Evolutionary conservation across 2,888 invertebrate genomes (phyloP), one percentile per base, ranked within the genome.

Genomic region (Acanthacorydalis orientalis): DNA sequence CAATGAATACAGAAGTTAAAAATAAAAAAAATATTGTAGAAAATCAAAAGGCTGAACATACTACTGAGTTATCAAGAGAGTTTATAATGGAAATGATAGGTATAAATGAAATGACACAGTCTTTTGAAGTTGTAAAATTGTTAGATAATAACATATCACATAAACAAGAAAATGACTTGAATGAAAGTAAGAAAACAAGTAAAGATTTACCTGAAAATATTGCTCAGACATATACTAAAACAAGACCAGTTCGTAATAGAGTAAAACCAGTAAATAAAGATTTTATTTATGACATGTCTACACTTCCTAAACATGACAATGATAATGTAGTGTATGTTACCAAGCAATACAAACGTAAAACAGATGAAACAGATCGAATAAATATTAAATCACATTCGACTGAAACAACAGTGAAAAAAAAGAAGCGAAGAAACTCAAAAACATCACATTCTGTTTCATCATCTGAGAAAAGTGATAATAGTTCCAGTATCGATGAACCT

Each of bases 231-330:
- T 23, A 23, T 23, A 23, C 6, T 23, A 23, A 37, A n/a, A 37
- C 37, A 37, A 57, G 73, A 52, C 80, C 81, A 2, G 72, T 77
- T 11, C 70, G 82, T 37, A 79, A 78, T 60, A 75, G 77, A 52
- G 69, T 76, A 1, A 80, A 77, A 60, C 73, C 73, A 8, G 72
- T 76, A 52, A 73, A 77, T 57, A 78, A 77, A 57, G 82, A 83
- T 64, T 83, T 82, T 59, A 76, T 82, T 54, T 83, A 82, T 57
- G 82, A 82, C 64, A 64, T 80, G 52, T 75, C 77, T 33, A 60
- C 60, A 37, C 57, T 60, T 23, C 46, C 55, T 43, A 57, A 57
- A 48, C 31, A 47, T 12, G 47, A 42, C 35, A 45, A 10, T 11
- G 31, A 12, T 39, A 23, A 31, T 7, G 41, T 34, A 32, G 32